Percentiles rank a stretch among this genome's conserved stretches.
phyloP scores from a whole-genome alignment of 2,888 invertebrate genomes.

The Chaetogeoica ovagalla region DNA sequence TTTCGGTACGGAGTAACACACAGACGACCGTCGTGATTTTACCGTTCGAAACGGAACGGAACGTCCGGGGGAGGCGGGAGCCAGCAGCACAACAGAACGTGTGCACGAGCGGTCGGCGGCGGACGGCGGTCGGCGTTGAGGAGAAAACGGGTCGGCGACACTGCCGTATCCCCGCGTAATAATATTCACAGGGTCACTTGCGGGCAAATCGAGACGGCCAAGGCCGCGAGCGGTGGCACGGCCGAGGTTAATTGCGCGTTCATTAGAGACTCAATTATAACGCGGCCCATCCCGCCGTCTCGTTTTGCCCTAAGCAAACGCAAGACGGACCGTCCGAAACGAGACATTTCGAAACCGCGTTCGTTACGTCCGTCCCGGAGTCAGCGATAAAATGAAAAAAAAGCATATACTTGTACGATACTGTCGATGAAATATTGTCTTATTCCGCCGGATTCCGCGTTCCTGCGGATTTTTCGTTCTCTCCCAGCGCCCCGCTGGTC shows the following conservation, averaged over 20 bases:
- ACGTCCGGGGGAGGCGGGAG: no score
- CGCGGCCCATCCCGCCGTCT: constrained; percentile 21
- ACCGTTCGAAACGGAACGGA: neutral
- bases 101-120: neutral
- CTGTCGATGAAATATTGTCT: no score
- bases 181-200: neutral
- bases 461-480: no score
- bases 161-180: neutral
- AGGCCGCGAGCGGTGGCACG: neutral
- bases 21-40: constrained; percentile 7
- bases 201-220: constrained; percentile 17
- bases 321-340: no score
- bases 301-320: constrained; percentile 35
- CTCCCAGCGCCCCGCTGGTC: no score
- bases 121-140: neutral
- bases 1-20: neutral
- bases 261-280: constrained; percentile 46
- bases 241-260: constrained; percentile 26
- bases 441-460: no score
- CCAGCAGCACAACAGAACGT: no score
- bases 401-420: no score
- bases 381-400: no score
- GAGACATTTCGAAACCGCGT: neutral
- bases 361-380: neutral
- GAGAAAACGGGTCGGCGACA: neutral